Percentiles rank a stretch among this genome's conserved stretches.
Evolutionary conservation across 2,888 invertebrate genomes (phyloP).

Genomic region (Andrena bicolor): DNA sequence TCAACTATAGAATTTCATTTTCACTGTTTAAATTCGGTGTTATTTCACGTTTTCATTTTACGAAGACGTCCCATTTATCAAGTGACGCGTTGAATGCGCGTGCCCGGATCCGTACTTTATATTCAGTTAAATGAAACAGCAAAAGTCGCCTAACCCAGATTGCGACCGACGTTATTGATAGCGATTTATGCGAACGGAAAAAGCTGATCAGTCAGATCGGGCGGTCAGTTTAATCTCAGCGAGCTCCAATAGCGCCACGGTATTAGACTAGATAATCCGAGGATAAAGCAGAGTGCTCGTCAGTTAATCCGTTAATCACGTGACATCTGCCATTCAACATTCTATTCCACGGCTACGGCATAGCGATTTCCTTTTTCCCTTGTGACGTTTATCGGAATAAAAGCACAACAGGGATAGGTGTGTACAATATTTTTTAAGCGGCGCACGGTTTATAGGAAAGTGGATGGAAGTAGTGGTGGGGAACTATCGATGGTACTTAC

Average conservation of each 20-base stretch:
- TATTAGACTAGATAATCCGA: constrained; percentile 73
- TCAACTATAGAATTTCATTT: constrained; percentile 10
- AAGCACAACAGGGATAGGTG: no score
- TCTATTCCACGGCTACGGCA: constrained; percentile 19
- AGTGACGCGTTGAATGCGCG: constrained; percentile 40
- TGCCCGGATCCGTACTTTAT: constrained; percentile 12
- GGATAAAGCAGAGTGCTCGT: constrained; percentile 66
- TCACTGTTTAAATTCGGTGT: constrained; percentile 17
- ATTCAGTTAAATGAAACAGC: constrained; percentile 43
- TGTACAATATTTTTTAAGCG: no score
- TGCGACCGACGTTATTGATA: constrained; percentile 35
- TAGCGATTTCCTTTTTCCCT: neutral
- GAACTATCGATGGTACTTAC: no score
- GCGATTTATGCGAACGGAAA: constrained; percentile 48
- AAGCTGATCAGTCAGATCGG: constrained; percentile 47
- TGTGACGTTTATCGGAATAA: neutral
- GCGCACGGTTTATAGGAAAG: neutral
- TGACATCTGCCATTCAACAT: constrained; percentile 58
- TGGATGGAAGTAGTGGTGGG: no score
- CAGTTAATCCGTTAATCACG: constrained; percentile 66
- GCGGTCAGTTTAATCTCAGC: constrained; percentile 55
- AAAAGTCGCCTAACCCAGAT: constrained; percentile 50
- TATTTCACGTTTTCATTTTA: constrained; percentile 31
- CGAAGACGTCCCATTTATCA: constrained; percentile 35
- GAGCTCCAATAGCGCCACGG: constrained; percentile 61